phyloP scores from a whole-genome alignment of 2,113 vertebrate genomes.

The Antennarius striatus region DNA sequence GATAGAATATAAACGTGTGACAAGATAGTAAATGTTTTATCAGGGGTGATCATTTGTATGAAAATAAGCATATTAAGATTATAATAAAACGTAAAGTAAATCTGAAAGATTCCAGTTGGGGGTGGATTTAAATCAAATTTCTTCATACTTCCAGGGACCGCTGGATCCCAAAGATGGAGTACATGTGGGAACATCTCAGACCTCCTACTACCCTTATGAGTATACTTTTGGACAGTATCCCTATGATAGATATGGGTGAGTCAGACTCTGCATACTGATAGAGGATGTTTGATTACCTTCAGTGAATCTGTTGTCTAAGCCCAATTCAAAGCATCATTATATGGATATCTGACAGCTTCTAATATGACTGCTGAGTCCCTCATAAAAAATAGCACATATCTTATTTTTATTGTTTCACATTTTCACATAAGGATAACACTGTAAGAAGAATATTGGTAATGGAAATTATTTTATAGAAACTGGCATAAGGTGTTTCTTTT shows the following conservation, averaged over 20 bases:
- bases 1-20: not conserved
- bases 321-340: not conserved
- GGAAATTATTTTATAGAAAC: not conserved
- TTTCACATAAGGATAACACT: not conserved
- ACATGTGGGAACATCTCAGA: slow-evolving; percentile 84
- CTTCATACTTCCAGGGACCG: slow-evolving; percentile 79
- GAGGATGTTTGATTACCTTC: not conserved
- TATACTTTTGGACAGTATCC: slow-evolving; percentile 89
- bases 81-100: too few species aligned
- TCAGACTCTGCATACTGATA: not conserved
- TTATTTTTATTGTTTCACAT: too few species aligned
- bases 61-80: too few species aligned
- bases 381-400: not conserved
- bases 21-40: not conserved
- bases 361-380: not conserved
- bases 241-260: slow-evolving; percentile 89
- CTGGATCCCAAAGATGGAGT: slow-evolving; percentile 86
- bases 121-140: not conserved
- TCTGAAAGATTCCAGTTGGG: not conserved
- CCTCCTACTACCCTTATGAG: slow-evolving; percentile 90
- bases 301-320: not conserved
- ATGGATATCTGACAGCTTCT: not conserved
- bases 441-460: not conserved
- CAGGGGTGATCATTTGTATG: not conserved
- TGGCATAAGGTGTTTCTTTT: not conserved